Evolutionary conservation across 2,888 invertebrate species (phyloP), one percentile per base, ranked within the genome.

Genomic region (Polydrusus tereticollis): DNA sequence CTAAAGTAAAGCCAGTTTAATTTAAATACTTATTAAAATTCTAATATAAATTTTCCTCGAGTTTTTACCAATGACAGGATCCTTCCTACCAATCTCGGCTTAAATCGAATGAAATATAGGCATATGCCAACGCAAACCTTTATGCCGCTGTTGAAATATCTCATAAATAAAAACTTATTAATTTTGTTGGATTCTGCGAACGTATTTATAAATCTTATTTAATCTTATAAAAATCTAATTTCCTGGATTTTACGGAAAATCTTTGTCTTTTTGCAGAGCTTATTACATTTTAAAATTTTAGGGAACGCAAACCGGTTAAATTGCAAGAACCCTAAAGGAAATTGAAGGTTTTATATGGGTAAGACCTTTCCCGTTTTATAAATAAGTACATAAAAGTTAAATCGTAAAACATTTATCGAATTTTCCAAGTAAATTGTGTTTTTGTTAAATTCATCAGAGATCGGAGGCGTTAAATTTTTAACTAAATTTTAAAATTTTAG

Each of bases 311-410:
- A 57, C 16, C 33, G 33, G 33, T 57, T 57, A 57, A 57, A 57
- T 23, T 57, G 57, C 10, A 33, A 57, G 5, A 41, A 7, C 36
- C 55, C 38, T 12, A 57, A 57, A 57, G 21, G 16, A 57, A 57
- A 57, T 57, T 57, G 57, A 21, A 23, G 21, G 18, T 57, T 57
- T 36, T 57, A 57, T 33, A 36, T 20, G 20, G 26, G 57, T 57
- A 57, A 57, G 36, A 58, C 47, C 71, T 70, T 64, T 70, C 47
- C 47, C 70, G 63, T 70, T 58, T 64, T 41, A 55, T 59, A 64
- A 70, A 70, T 70, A 57, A 69, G 58, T 26, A 29, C 52, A 57
- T 62, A 29, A 69, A 63, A 55, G 26, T 10, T 45, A 57, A 64
- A 63, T 70, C 63, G 58, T 50, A 70, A 70, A 70, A 45, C 36